Evolutionary conservation across 2,797 vertebrate genomes (phyloP), one percentile per base, ranked within the genome.

Genomic region (Myotis daubentonii): DNA sequence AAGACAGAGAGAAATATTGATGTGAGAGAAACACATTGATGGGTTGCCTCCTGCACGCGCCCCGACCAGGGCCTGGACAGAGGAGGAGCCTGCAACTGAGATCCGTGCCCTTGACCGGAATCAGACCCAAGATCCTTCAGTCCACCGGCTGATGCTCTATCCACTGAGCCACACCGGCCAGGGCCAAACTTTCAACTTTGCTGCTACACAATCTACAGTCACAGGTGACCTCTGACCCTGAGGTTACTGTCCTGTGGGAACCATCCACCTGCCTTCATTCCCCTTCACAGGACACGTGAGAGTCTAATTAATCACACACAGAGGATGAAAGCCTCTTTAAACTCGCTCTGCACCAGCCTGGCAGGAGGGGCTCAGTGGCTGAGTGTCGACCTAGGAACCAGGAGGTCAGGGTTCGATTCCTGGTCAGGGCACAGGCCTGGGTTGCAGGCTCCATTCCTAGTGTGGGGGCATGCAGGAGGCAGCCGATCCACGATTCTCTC

Each of bases 331-430:
- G 20, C 41, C 20, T 68, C 66, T 62, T 55, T 38, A 36, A 83
- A 55, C 2, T 22, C 6, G 22, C 51, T 68, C 36, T 12, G 6
- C 12, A 2, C 57, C 6, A 28, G 57, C 25, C 11, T 2, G 12
- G 11, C 57, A 0, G 2, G 25, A 0, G 5, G 0, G 57, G 57
- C 57, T 62, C 57, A 15, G 57, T 0, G 25, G 57, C 0, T 30
- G 25, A 62, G 57, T 5, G 6, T 15, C 25, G 0, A 13, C 25
- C 11, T 30, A 15, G 0, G 25, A 28, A 30, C 12, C 5, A 62
- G 57, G 25, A 62, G 57, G 25, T 62, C 57, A 30, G 5, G 49
- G 5, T 6, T 51, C 49, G 5, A 51, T 17, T 17, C 16, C 49
- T 5, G 1, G 5, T 51, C 49, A 17, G 49, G 49, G 5, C 49